Evolutionary conservation across 2,888 invertebrate species (phyloP).

Genomic region (Coenonympha glycerion): DNA sequence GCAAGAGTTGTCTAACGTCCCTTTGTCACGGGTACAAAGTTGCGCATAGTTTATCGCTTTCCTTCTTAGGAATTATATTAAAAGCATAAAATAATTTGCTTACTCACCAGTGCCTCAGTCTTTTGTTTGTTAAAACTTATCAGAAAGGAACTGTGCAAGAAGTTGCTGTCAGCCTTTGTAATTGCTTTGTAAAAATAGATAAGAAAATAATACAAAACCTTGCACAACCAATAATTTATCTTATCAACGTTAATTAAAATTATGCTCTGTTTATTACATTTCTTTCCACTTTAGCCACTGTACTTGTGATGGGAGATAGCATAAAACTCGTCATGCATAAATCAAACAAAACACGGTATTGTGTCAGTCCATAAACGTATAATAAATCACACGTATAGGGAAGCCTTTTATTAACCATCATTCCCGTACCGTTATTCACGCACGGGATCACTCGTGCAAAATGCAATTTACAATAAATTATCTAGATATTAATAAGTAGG

Average conservation of each 20-base stretch:
- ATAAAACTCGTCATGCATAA: background rate
- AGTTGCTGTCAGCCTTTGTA: slow-evolving; percentile 21
- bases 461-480: slow-evolving; percentile 77
- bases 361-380: slow-evolving; percentile 15
- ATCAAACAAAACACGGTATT: background rate
- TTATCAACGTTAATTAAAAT: background rate
- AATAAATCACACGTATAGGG: slow-evolving; percentile 25
- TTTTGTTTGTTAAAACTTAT: slow-evolving; percentile 33
- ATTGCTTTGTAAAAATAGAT: background rate
- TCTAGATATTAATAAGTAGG: slow-evolving; percentile 73
- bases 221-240: slow-evolving; percentile 3
- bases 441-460: slow-evolving; percentile 58
- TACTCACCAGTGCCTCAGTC: slow-evolving; percentile 32
- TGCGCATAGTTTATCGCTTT: slow-evolving; percentile 30
- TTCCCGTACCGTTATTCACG: slow-evolving; percentile 45
- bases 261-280: background rate
- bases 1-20: slow-evolving; percentile 10
- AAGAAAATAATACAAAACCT: slow-evolving; percentile 19
- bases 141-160: slow-evolving; percentile 25
- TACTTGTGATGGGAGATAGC: no score
- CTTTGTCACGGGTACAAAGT: slow-evolving; percentile 26
- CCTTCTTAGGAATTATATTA: slow-evolving; percentile 29
- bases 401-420: slow-evolving; percentile 27
- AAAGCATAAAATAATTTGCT: slow-evolving; percentile 35
- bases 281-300: background rate